A percentile compares a stretch with the other conserved stretches of the same genome.
Conservation (phyloP, 2,113 vertebrate species). For the Dolichallabes microphthalmus region DNA sequence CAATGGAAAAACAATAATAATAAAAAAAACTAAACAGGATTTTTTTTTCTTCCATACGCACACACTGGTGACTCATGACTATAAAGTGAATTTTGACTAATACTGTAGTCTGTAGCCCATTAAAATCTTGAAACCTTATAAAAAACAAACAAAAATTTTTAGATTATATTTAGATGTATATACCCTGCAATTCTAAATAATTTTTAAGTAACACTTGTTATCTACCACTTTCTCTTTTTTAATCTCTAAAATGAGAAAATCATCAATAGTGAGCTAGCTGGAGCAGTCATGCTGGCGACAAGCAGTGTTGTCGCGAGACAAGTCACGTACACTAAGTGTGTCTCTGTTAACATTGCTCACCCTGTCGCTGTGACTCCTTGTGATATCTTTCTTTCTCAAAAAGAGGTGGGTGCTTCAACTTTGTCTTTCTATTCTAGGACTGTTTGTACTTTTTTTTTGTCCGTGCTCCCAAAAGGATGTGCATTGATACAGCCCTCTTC, state of each 20-base stretch:
- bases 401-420: slow-evolving; percentile 43
- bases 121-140: not conserved
- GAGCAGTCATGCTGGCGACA: slow-evolving; percentile 20
- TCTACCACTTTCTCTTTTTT: not conserved
- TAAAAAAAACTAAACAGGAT: too few species aligned
- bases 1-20: too few species aligned
- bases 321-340: slow-evolving; percentile 68
- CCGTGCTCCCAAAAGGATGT: slow-evolving; percentile 66
- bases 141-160: not conserved
- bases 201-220: not conserved
- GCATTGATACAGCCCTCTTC: slow-evolving; percentile 62
- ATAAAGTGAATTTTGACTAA: too few species aligned
- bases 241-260: not conserved
- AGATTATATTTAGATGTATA: too few species aligned
- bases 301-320: slow-evolving; percentile 48
- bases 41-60: too few species aligned
- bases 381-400: slow-evolving; percentile 12
- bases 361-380: slow-evolving; percentile 44
- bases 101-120: too few species aligned
- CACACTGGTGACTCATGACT: too few species aligned
- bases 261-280: not conserved
- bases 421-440: slow-evolving; percentile 63
- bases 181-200: not conserved
- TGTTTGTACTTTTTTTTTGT: slow-evolving; percentile 58
- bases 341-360: slow-evolving; percentile 3